Evolutionary conservation across 2,113 vertebrate species (phyloP), one percentile per base, ranked within the genome.

Genomic region (Ahaetulla prasina): DNA sequence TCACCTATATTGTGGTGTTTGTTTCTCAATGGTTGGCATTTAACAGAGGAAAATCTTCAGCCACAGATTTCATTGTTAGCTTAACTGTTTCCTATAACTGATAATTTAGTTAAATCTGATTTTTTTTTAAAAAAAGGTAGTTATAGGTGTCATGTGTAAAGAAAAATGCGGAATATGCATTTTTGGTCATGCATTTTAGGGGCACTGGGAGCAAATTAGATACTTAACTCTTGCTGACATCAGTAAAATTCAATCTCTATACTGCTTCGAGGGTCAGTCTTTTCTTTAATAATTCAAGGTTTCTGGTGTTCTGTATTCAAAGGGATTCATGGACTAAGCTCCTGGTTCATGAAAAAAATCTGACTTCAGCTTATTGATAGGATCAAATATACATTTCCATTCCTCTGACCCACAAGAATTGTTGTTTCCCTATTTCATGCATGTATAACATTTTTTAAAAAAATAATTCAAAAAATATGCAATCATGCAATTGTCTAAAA

Each of bases 151-250:
- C 90, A 54, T 93, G 89, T 94, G 74, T 93, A 5, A 25, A 39
- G 35, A 94, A 94, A 91, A 63, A 85, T 84, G 89, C 11, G 85
- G 94, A 68, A 3, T 45, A 45, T 94, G 90, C 30, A 53, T 43
- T 92, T 93, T 52, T 0, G n/a, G 49, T 87, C 4, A 10, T 0
- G 0, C 10, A 20, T 43, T 85, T 14, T 3, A 47, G 43, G 43
- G 91, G 55, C 4, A 54, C 54, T 0, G 45, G 12, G 45, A 85
- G 45, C n/a, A 85, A 63, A 89, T 86, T 57, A 39, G 84, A 39
- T 27, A 30, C 45, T 89, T 85, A 89, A 89, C 53, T 89, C 52
- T 85, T 92, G 52, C 92, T 85, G 87, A 85, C 52, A 92, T 50
- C 68, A 89, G 9, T 85, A 45, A 53, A 88, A 50, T 30, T 89